phyloP scores from a whole-genome alignment of 2,113 vertebrate species.

The cattle (Bos taurus) region ARS-UCD2.0 NC_037355.1:9849501-9850000 shows the following conservation, averaged over 20 bases:
- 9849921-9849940: neutral
- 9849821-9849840: neutral
- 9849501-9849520: neutral
- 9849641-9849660: conserved; percentile 1
- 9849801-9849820: neutral
- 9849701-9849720: neutral
- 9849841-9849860: neutral
- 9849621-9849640: neutral
- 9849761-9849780: neutral
- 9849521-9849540: neutral
- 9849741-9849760: neutral
- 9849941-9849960: neutral
- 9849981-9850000: neutral
- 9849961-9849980: too few relatives aligned
- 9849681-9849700: neutral
- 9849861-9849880: neutral
- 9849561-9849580: neutral
- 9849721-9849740: neutral
- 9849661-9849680: neutral
- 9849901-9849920: neutral
- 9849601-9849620: conserved; percentile 4
- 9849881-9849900: rapidly evolving
- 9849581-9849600: neutral
- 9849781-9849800: neutral
- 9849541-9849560: neutral